Percentiles rank a stretch among this genome's conserved stretches.
Evolutionary conservation across 2,113 vertebrate genomes (phyloP).

Genomic region (Pygoscelis adeliae): DNA sequence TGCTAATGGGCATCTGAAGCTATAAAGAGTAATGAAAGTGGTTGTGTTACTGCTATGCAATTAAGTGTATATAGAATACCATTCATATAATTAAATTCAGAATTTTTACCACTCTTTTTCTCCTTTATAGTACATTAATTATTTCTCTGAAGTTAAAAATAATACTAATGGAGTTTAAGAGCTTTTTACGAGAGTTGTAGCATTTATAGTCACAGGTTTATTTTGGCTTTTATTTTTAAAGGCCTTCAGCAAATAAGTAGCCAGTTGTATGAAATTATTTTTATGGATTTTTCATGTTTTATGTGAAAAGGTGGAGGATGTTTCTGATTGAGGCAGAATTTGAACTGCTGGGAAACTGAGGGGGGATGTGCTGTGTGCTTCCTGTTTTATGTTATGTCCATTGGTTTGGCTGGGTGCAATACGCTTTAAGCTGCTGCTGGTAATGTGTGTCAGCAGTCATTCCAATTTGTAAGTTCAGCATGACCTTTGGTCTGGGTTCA

Average conservation of each 20-base stretch:
- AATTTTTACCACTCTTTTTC: slow-evolving; percentile 13
- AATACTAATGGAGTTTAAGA: not conserved
- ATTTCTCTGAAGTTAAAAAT: slow-evolving; percentile 8
- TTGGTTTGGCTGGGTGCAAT: not conserved
- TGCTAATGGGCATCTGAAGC: slow-evolving; percentile 63
- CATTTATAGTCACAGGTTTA: not conserved
- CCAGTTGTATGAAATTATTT: not conserved
- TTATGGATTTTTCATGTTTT: not conserved
- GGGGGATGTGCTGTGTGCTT: not conserved
- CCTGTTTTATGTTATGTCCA: not conserved
- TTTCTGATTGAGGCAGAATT: not conserved
- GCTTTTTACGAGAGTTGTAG: not conserved
- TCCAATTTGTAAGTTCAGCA: slow-evolving; percentile 34
- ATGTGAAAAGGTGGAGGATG: not conserved
- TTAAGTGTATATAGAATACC: slow-evolving; percentile 44
- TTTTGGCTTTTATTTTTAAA: not conserved
- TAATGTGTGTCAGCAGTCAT: not conserved
- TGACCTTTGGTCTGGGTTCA: slow-evolving; percentile 42
- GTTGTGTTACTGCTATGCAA: slow-evolving; percentile 29
- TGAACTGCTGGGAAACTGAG: not conserved
- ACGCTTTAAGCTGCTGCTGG: not conserved
- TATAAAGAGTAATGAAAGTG: slow-evolving; percentile 66
- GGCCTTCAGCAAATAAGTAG: not conserved
- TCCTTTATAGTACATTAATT: not conserved
- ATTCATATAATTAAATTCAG: slow-evolving; percentile 48